These are phyloP conservation scores for Drosophila sp. DNA, from an alignment of 1,140 invertebrate genomes.

Conservation along the genomic window DNA sequence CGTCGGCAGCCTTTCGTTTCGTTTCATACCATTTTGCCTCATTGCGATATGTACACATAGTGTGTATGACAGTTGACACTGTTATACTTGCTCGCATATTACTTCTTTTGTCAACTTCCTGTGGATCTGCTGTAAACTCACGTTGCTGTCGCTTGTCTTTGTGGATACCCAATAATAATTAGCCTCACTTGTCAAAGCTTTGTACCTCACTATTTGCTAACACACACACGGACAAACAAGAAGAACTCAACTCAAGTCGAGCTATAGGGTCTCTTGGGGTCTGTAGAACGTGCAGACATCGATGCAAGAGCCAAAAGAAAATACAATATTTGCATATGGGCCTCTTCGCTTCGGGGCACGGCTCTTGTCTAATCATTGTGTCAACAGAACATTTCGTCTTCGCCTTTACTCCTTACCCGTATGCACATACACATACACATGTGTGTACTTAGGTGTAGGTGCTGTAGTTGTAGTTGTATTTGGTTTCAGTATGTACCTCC, in stretches of 20 bases:
- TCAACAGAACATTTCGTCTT: constrained; percentile 43
- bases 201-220: constrained; percentile 16
- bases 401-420: constrained; percentile 5
- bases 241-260: not conserved
- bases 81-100: constrained; percentile 43
- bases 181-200: constrained; percentile 51
- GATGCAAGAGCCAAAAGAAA: constrained; percentile 32
- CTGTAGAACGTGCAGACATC: constrained; percentile 44
- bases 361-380: constrained; percentile 73
- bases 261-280: constrained; percentile 6
- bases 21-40: constrained; percentile 32
- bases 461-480: constrained; percentile 26
- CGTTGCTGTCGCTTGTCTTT: not conserved
- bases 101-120: constrained; percentile 48
- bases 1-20: constrained; percentile 47
- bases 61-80: constrained; percentile 44
- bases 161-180: constrained; percentile 46
- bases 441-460: constrained; percentile 60
- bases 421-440: constrained; percentile 8
- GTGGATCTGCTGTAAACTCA: constrained; percentile 10
- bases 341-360: constrained; percentile 27
- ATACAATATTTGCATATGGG: constrained; percentile 66
- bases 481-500: not conserved
- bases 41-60: constrained; percentile 15
- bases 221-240: constrained; percentile 11